Base-by-base conservation (phyloP, 2,888 invertebrate genomes). In the Dorcus hopei region DNA sequence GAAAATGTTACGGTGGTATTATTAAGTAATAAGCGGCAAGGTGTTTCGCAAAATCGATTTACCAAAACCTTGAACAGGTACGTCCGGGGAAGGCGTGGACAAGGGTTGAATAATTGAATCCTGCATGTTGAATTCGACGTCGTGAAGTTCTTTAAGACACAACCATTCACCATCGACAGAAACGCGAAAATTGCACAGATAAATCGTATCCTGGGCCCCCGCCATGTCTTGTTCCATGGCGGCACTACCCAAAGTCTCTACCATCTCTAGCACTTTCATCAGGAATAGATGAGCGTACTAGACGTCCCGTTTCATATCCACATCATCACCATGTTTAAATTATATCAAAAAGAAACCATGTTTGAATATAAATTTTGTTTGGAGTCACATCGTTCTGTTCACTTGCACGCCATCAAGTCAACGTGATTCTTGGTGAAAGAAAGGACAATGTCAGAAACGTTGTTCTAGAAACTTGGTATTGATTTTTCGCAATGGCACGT, bases 81-180 rank as follows among this genome's bases (percentile, higher is more conserved):
- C 80, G 66, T 83, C 83, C 55, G 86, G 85, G 48, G 86, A 85
- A 51, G 85, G 86, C 52, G 87, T 86, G 16, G 87, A 83, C n/a
- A 87, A 83, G 4, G 79, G 79, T 51, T 82, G 85, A 69, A 81
- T 85, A 71, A 85, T 84, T 61, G 90, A 83, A 68, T 90, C 89
- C 70, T 89, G 89, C 83, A 90, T 87, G 58, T 80, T 81, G 68
- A 83, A 83, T 73, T 93, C 93, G 74, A 95, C 91, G 79, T 97
- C 96, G 71, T 95, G 93, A 60, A 97, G 81, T 78, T 97, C 96
- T 77, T 95, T 93, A 57, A 97, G 81, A 76, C 97, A 97, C 59
- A 97, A 83, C 97, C 97, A 97, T 78, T 97, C 97, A 60, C 97
- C 97, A 74, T 97, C 96, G 45, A 97, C 97, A 52, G 95, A 95